A percentile compares a stretch with the other conserved stretches of the same genome.
Evolutionary conservation across 2,797 vertebrate genomes (phyloP).

Genomic region (Peromyscus attwateri): DNA sequence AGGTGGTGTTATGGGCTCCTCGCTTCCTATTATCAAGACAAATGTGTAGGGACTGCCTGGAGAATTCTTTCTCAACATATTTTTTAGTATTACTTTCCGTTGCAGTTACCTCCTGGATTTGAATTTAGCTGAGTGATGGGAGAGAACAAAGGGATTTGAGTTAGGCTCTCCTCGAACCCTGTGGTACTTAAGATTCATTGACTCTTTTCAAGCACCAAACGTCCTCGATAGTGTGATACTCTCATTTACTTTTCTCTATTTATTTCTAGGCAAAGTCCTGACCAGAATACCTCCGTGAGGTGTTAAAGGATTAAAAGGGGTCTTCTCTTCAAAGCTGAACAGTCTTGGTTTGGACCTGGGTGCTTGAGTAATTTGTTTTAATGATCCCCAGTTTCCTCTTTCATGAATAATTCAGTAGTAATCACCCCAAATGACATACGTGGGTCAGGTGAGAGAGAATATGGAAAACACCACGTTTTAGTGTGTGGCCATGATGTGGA

Average conservation of each 20-base stretch:
- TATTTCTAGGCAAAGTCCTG: background rate
- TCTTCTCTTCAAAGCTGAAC: background rate
- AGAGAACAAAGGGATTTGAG: background rate
- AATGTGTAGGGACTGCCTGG: background rate
- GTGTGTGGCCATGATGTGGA: accelerated
- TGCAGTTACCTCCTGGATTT: background rate
- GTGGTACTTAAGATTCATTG: background rate
- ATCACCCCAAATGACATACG: too few relatives aligned
- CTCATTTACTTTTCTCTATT: background rate
- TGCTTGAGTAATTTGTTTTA: background rate
- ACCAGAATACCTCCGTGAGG: background rate
- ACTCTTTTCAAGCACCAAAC: background rate
- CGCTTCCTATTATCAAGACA: background rate
- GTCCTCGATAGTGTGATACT: background rate
- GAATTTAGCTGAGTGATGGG: background rate
- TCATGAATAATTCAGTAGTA: background rate
- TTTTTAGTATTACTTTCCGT: background rate
- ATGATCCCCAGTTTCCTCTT: background rate
- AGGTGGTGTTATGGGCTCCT: background rate
- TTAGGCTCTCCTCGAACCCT: background rate
- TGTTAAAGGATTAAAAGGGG: background rate
- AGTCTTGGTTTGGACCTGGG: background rate
- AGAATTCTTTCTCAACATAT: background rate
- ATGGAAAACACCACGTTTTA: background rate
- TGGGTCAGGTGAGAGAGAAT: background rate